Evolutionary conservation across 2,797 vertebrate species (phyloP), one percentile per base, ranked within the genome.

Genomic region (Falco novaeseelandiae): DNA sequence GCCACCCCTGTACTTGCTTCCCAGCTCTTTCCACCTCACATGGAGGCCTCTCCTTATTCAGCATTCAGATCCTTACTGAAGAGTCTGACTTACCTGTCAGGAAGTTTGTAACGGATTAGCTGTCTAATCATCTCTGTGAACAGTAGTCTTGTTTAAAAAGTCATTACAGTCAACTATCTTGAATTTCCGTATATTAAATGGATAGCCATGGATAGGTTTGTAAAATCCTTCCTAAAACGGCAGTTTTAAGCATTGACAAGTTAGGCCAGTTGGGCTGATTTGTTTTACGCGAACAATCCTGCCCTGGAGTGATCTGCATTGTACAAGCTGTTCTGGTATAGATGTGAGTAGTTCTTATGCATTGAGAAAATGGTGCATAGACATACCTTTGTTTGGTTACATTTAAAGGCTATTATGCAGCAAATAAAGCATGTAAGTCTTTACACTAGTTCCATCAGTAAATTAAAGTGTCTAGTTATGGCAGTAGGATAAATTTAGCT

Each of bases 401-500:
- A 54, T 87, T 3, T 46, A 38, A 5, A 46, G 48, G 27, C 38
- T 22, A 0, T 55, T 58, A 40, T 25, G 59, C 46, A 62, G 87
- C 38, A 85, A 49, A 52, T 26, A 74, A 69, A 65, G 38, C 72
- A 4, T 29, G n/a, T 21, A 25, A 21, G 11, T 11, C 65, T 74
- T 65, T 27, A 36, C 42, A 11, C 3, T 15, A 14, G 42, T 65
- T 95, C 55, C 30, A 27, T 57, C 48, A 23, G 54, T 59, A 87
- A 62, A 59, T 58, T 15, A 51, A 90, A 81, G 46, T 16, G 42
- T 44, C 3, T 73, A 21, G 58, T 92, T 74, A 20, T 57, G 65
- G 59, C 87, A 90, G 89, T 8, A 62, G 85, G 69, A 83, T 87
- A 91, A 96, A 91, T 38, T 34, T 44, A 96, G 59, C 76, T 22